phyloP scores from a whole-genome alignment of 2,888 invertebrate genomes.

The Lucinisca nassula region DNA sequence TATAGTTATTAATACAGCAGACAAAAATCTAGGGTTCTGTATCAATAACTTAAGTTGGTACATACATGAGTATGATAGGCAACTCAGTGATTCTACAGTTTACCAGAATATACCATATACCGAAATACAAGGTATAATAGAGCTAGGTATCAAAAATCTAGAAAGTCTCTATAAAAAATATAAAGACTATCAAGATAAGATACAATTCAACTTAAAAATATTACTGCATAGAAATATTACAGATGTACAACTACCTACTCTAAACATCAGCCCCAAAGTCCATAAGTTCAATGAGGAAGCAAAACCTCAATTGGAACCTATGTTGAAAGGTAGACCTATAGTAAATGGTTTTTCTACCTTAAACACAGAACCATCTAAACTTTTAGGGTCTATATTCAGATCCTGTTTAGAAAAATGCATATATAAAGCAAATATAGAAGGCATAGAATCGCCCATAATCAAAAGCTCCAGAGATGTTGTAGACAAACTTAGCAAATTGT shows the following conservation, averaged over 20 bases:
- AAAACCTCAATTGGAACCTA: too few species aligned
- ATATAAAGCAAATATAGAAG: not conserved
- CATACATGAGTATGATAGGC: not conserved
- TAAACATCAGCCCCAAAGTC: not conserved
- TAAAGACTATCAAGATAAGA: not conserved
- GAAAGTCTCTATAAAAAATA: not conserved
- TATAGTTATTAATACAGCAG: not conserved
- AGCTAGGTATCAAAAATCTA: not conserved
- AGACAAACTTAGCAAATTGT: not conserved
- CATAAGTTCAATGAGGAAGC: too few species aligned
- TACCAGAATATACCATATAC: not conserved
- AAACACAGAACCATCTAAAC: not conserved
- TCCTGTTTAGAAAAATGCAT: not conserved
- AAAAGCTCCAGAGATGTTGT: not conserved
- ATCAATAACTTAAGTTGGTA: not conserved
- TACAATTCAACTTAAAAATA: not conserved
- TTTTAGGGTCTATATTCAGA: not conserved
- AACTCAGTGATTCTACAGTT: not conserved
- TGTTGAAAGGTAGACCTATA: not conserved
- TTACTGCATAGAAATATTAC: not conserved
- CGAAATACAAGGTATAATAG: not conserved
- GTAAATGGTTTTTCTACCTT: not conserved
- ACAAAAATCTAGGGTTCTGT: not conserved
- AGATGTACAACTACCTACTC: not conserved
- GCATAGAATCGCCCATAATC: not conserved